A percentile compares a stretch with the other conserved stretches of the same genome.
Evolutionary conservation across 2,888 invertebrate species (phyloP).

Genomic region (Drosophila paramelanica): DNA sequence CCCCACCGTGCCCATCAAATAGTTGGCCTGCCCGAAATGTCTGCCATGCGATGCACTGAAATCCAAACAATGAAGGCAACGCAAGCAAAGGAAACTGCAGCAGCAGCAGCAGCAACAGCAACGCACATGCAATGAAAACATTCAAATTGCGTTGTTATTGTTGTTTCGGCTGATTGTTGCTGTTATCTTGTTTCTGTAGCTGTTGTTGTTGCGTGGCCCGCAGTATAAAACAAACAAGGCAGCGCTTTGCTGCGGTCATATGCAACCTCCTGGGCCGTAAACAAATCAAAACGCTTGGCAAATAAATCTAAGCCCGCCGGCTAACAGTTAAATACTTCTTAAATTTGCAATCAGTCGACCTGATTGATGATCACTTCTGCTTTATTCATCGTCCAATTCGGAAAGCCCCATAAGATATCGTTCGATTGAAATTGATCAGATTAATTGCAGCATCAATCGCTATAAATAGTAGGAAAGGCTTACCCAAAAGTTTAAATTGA

Average conservation of each 20-base stretch:
- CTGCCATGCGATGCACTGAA: slow-evolving; percentile 29
- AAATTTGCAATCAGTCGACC: slow-evolving; percentile 17
- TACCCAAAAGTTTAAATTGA: too few relatives aligned
- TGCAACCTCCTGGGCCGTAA: slow-evolving; percentile 20
- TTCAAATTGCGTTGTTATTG: slow-evolving; percentile 32
- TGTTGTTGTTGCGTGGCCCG: slow-evolving; percentile 1
- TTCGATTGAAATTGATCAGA: neutral
- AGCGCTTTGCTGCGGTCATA: slow-evolving; percentile 15
- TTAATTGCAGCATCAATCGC: neutral
- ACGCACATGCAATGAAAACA: slow-evolving; percentile 39
- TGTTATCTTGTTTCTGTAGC: slow-evolving; percentile 2
- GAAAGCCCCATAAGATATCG: neutral
- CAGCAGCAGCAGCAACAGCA: slow-evolving; percentile 16
- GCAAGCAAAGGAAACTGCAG: slow-evolving; percentile 6
- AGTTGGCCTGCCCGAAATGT: slow-evolving; percentile 18
- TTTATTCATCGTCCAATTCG: neutral
- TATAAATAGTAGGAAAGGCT: neutral
- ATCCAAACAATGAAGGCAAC: slow-evolving; percentile 45
- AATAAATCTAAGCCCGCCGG: slow-evolving; percentile 15
- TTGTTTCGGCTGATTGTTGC: slow-evolving; percentile 19
- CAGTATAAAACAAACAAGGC: slow-evolving; percentile 25
- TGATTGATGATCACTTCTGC: slow-evolving; percentile 24
- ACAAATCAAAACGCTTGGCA: slow-evolving; percentile 33
- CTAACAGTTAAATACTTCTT: slow-evolving; percentile 24
- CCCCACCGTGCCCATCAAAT: slow-evolving; percentile 24